Base-by-base conservation (phyloP, 2,113 vertebrate species). In the Mastomys coucha region DNA sequence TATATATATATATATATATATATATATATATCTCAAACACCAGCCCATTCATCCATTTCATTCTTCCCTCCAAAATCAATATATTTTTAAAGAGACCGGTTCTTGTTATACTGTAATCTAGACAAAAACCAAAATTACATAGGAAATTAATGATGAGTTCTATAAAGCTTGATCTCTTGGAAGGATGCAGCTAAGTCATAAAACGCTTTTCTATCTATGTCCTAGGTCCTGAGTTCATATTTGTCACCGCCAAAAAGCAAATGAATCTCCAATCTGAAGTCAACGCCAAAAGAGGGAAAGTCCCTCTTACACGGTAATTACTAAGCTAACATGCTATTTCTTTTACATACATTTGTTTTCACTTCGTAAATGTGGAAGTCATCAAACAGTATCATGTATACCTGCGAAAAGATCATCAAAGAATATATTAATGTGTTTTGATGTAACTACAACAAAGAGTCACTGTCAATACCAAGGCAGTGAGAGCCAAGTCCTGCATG, bases 21-120 rank as follows among this genome's bases (percentile, higher is more conserved):
- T n/a, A n/a, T 95, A 13, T 17, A 58, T 65, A 65, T 56, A 82
- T 60, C 89, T 92, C 13, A 95, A 96, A 91, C 51, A 87, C 70
- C 26, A 80, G 80, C 24, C 73, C 0, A 88, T 60, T 20, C 78
- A 53, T 80, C 93, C 51, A 81, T 67, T 39, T 91, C 76, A 91
- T 65, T 33, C n/a, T 20, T 24, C 8, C 53, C 10, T 75, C 26
- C 88, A 45, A 87, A 78, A 69, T 65, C 75, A 53, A 36, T 28
- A 45, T 67, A 73, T 88, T 11, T 14, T 72, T 36, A 51, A 60
- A 31, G 77, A 78, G 58, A 78, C 12, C 17, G 31, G n/a, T 77
- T 93, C 42, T 91, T 94, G 20, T 39, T 92, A 19, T 67, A 75
- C 11, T 93, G 24, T 92, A 67, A 93, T 67, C 31, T 81, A 58